phyloP scores from a whole-genome alignment of 2,797 vertebrate species.

The Bovichtus variegatus region DNA sequence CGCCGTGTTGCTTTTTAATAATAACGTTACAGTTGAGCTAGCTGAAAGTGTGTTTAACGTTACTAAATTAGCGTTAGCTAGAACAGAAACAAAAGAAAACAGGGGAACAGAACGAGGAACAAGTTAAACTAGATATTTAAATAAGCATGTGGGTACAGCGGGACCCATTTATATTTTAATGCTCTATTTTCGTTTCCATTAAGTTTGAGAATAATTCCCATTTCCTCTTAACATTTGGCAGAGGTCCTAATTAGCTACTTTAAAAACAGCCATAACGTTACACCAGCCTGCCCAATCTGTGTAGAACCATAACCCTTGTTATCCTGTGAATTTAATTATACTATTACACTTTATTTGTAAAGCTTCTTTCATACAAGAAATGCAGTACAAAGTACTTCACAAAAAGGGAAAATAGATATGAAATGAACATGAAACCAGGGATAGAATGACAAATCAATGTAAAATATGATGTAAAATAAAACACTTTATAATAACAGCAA shows the following conservation, averaged over 20 bases:
- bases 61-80: neutral
- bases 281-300: neutral
- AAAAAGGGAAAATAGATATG: no score
- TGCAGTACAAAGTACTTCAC: no score
- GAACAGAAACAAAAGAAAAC: neutral
- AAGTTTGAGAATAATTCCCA: neutral
- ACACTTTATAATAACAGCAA: no score
- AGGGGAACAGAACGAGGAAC: neutral
- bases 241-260: neutral
- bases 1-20: neutral
- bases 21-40: neutral
- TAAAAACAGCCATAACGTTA: neutral
- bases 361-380: no score
- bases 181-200: neutral
- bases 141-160: neutral
- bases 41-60: no score
- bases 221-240: neutral
- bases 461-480: no score
- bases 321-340: neutral
- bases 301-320: neutral
- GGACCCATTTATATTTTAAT: neutral
- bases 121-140: neutral
- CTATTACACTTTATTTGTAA: no score
- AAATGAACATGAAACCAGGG: no score
- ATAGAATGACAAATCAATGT: no score